A percentile compares a stretch with the other conserved stretches of the same genome.
phyloP scores from a whole-genome alignment of 2,888 invertebrate species.

The Orchesella flavescens region DNA sequence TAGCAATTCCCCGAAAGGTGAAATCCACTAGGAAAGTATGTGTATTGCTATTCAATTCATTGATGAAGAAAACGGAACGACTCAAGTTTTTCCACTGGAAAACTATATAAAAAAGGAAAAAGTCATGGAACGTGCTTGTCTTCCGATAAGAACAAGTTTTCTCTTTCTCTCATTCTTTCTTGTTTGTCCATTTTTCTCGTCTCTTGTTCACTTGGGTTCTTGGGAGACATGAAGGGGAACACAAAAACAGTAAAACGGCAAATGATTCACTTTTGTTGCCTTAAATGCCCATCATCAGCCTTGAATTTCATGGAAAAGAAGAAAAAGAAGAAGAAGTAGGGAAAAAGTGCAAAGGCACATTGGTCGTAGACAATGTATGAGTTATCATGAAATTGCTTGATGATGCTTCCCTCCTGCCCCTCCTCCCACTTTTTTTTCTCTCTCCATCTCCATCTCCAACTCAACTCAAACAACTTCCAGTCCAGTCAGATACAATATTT shows the following conservation, averaged over 20 bases:
- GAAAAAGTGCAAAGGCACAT: too few relatives aligned
- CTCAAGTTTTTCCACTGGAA: conserved; percentile 22
- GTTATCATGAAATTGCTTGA: conserved; percentile 52
- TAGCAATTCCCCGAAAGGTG: not conserved
- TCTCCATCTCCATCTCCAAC: not conserved
- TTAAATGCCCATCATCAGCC: conserved; percentile 49
- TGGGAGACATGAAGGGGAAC: not conserved
- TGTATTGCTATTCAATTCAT: conserved; percentile 24
- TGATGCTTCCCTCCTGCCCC: conserved; percentile 32
- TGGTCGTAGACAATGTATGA: conserved; percentile 29
- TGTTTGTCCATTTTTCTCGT: conserved; percentile 35
- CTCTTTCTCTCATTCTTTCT: conserved; percentile 14
- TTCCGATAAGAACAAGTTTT: conserved; percentile 32
- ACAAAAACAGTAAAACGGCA: not conserved
- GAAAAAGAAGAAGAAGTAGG: too few relatives aligned
- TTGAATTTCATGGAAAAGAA: conserved; percentile 26
- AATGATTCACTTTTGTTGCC: conserved; percentile 36
- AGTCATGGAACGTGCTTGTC: conserved; percentile 42
- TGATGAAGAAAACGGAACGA: conserved; percentile 30
- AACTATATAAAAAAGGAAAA: conserved; percentile 27
- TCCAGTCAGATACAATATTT: too few relatives aligned
- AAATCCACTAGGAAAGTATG: not conserved
- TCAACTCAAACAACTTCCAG: not conserved
- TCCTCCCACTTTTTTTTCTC: too few relatives aligned
- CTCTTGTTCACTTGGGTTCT: too few relatives aligned